Evolutionary conservation across 2,113 vertebrate species (phyloP).

Genomic region (human (Homo sapiens)): GRCh38 chr2:120835501-120836000

Average conservation of each 20-base stretch:
- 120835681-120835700: neutral
- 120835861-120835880: neutral
- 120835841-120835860: neutral
- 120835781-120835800: too few relatives aligned
- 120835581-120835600: too few relatives aligned
- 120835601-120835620: too few relatives aligned
- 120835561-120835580: too few relatives aligned
- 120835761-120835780: neutral
- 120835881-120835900: neutral
- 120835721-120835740: neutral
- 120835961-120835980: neutral
- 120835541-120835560: too few relatives aligned
- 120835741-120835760: neutral
- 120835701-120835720: neutral
- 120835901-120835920: neutral
- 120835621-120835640: too few relatives aligned
- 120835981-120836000: neutral
- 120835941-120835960: neutral
- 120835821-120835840: neutral
- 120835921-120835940: neutral
- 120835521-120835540: too few relatives aligned
- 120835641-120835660: too few relatives aligned
- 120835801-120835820: too few relatives aligned
- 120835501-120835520: too few relatives aligned
- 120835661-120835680: too few relatives aligned